phyloP scores from a whole-genome alignment of 2,888 invertebrate genomes.

The Gortyna flavago region DNA sequence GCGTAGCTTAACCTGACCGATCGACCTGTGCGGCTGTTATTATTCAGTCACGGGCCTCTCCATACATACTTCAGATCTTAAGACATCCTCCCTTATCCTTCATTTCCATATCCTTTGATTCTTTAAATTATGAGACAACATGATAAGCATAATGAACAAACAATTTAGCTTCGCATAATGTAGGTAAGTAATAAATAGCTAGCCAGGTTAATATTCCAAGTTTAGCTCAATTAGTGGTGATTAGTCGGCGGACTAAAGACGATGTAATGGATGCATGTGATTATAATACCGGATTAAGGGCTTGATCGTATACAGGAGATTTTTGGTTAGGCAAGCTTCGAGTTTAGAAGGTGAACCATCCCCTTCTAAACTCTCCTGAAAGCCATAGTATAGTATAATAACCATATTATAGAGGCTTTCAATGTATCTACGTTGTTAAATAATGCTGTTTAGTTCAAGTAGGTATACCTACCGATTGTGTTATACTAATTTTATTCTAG shows the following conservation, averaged over 20 bases:
- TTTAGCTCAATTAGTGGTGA: conserved; percentile 45
- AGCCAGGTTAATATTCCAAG: conserved; percentile 31
- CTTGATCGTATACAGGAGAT: conserved; percentile 2
- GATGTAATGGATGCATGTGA: conserved; percentile 40
- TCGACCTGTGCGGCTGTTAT: too few relatives aligned
- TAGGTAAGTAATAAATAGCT: conserved; percentile 13
- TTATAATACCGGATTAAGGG: conserved; percentile 36
- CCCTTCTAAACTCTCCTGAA: too few relatives aligned
- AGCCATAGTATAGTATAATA: too few relatives aligned
- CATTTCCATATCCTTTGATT: too few relatives aligned
- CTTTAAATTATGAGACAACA: background rate
- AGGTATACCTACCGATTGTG: background rate
- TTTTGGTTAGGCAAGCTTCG: conserved; percentile 22
- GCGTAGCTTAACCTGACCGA: too few relatives aligned
- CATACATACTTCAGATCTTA: too few relatives aligned
- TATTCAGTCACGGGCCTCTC: too few relatives aligned
- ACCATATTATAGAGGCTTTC: background rate
- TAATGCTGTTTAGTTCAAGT: background rate
- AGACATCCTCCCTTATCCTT: too few relatives aligned
- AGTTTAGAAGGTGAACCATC: background rate
- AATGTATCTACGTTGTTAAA: background rate
- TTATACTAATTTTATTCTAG: background rate
- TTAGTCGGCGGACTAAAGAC: conserved; percentile 40
- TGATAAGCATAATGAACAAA: background rate
- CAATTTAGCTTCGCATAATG: background rate